Base-by-base conservation (phyloP, 2,888 invertebrate species). In the Ypsolopha sequella region DNA sequence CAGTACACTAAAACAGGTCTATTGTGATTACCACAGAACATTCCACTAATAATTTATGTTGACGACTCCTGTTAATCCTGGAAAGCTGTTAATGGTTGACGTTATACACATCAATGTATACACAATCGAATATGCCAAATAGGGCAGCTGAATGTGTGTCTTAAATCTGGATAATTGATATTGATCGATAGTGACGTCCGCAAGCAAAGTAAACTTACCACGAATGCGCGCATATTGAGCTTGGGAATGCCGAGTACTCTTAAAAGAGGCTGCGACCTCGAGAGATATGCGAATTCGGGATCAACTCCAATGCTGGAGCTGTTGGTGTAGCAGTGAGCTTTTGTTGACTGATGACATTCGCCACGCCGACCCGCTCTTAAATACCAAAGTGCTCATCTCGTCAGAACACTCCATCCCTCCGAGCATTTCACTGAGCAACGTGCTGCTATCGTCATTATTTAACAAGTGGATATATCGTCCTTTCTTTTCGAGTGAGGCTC, bases 281-380 rank as follows among this genome's bases (percentile, higher is more conserved):
- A 60, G 68, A 68, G 71, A 73, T 66, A 68, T 54, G 52, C 58
- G 54, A 56, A 57, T 60, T 53, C 55, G 64, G 62, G 66, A 73
- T 70, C 67, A 73, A 70, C 63, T 69, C 68, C 73, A 62, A 64
- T 64, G 62, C 62, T 68, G 61, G 80, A 81, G 84, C 82, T 84
- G 84, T 76, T 80, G 77, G 69, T 76, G 71, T 70, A 67, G 61
- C 74, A 67, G 76, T 65, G 76, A 70, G 76, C 74, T 76, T 56
- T 73, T 75, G 80, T 75, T 81, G 76, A 86, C 85, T 86, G 85
- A 86, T 86, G 85, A 80, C 78, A 84, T 82, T 85, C 80, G 73
- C 78, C 68, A 72, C 67, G 70, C 71, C 73, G 75, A 67, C 76
- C 76, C 78, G 85, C 85, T 80, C 84, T 86, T 86, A 86, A 85